phyloP scores from a whole-genome alignment of 64 coral and sea anemone species.

The Trachythela sp. region DNA sequence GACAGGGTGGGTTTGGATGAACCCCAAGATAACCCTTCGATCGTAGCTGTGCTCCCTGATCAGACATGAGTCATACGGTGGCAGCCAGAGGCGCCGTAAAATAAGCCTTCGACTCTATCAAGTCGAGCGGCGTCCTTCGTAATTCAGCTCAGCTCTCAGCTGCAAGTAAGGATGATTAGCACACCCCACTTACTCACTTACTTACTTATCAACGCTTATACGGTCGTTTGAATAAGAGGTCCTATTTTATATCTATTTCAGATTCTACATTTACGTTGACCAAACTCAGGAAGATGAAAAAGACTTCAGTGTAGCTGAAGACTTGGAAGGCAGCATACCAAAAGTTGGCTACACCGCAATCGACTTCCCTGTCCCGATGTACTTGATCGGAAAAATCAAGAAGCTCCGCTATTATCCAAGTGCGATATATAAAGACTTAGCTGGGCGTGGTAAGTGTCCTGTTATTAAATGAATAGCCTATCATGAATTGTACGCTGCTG shows the following conservation, averaged over 20 bases:
- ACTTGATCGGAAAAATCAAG: background rate
- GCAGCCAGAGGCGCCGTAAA: too few species aligned
- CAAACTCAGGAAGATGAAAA: background rate
- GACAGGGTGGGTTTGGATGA: too few species aligned
- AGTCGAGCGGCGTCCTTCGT: too few species aligned
- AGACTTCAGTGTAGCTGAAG: background rate
- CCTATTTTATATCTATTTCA: background rate
- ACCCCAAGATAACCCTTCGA: too few species aligned
- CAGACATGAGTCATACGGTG: too few species aligned
- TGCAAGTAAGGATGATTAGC: too few species aligned
- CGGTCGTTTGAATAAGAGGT: too few species aligned
- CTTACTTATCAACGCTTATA: too few species aligned
- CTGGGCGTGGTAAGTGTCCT: background rate
- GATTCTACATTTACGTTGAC: background rate
- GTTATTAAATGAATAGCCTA: background rate
- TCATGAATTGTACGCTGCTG: background rate
- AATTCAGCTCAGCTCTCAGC: too few species aligned
- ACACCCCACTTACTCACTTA: too few species aligned
- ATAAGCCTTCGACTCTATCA: too few species aligned
- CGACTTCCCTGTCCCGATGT: background rate
- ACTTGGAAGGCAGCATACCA: background rate
- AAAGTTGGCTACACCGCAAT: background rate
- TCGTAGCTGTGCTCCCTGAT: too few species aligned
- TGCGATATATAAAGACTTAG: background rate
- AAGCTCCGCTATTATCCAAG: conserved; percentile 4